Evolutionary conservation across 1,140 invertebrate genomes (phyloP).

Genomic region (Diorhabda sublineata): DNA sequence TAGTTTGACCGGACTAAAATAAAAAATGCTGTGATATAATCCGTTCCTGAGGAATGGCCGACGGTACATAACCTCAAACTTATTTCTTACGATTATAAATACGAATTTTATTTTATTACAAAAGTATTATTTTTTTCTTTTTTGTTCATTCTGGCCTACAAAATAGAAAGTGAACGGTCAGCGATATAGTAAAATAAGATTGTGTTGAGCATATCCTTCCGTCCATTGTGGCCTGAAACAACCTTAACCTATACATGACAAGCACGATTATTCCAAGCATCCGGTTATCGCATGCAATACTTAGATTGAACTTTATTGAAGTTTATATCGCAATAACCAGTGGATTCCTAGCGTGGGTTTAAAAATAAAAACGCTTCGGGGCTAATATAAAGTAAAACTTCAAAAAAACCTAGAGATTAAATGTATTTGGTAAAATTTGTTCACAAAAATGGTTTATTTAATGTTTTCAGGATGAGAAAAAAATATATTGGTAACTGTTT

Average conservation of each 20-base stretch:
- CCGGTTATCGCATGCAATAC: conserved; percentile 28
- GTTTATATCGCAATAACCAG: conserved; percentile 21
- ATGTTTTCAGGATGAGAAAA: too few relatives aligned
- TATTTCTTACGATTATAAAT: too few relatives aligned
- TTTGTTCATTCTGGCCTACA: not conserved
- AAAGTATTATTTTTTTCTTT: conserved; percentile 6
- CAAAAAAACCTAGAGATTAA: too few relatives aligned
- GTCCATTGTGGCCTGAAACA: conserved; percentile 28
- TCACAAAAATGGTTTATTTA: too few relatives aligned
- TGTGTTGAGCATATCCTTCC: conserved; percentile 23
- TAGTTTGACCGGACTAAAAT: too few relatives aligned
- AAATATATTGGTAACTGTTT: too few relatives aligned
- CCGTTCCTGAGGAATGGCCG: too few relatives aligned
- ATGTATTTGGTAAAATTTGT: too few relatives aligned
- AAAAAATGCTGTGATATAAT: too few relatives aligned
- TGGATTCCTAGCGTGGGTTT: conserved; percentile 22
- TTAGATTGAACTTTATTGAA: conserved; percentile 27
- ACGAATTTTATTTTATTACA: not conserved
- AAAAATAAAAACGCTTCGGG: too few relatives aligned
- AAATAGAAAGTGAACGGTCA: conserved; percentile 22
- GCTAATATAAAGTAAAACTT: too few relatives aligned
- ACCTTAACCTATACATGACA: conserved; percentile 29
- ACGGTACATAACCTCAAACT: too few relatives aligned
- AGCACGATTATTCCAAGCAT: conserved; percentile 30
- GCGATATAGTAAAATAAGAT: conserved; percentile 6